A percentile compares a stretch with the other conserved stretches of the same genome.
Conservation (phyloP, 2,888 invertebrate species). For the Pollenia angustigena region DNA sequence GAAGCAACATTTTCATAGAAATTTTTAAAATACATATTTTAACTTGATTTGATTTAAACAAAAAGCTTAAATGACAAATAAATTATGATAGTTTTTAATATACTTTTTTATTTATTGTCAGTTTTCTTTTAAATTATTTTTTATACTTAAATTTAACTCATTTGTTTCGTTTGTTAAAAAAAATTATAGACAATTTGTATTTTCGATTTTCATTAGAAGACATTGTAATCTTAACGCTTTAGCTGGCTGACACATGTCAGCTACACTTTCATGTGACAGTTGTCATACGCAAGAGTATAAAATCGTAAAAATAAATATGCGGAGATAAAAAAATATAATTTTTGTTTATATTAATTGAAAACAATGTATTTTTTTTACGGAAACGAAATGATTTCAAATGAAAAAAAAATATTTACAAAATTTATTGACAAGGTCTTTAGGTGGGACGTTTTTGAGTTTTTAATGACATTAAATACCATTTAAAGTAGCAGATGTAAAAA, state of each 20-base stretch:
- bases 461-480: neutral
- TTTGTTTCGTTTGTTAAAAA: slow-evolving; percentile 7
- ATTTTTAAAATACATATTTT: neutral
- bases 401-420: neutral
- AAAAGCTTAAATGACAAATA: slow-evolving; percentile 54
- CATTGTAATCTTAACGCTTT: slow-evolving; percentile 55
- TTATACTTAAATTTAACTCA: slow-evolving; percentile 38
- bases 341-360: slow-evolving; percentile 4
- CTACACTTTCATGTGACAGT: slow-evolving; percentile 66
- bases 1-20: neutral
- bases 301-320: slow-evolving; percentile 22
- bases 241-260: slow-evolving; percentile 60
- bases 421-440: slow-evolving; percentile 46
- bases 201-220: slow-evolving; percentile 53
- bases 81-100: slow-evolving; percentile 70
- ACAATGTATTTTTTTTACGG: neutral
- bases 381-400: neutral
- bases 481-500: neutral
- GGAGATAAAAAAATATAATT: neutral
- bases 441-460: neutral
- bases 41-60: neutral
- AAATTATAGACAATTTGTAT: slow-evolving; percentile 19
- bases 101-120: slow-evolving; percentile 38
- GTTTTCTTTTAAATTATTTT: neutral
- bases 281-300: slow-evolving; percentile 42